These are phyloP conservation scores for Pegea sp. DNA, from an alignment of 23 tunicate genomes.

Conservation along the genomic window DNA sequence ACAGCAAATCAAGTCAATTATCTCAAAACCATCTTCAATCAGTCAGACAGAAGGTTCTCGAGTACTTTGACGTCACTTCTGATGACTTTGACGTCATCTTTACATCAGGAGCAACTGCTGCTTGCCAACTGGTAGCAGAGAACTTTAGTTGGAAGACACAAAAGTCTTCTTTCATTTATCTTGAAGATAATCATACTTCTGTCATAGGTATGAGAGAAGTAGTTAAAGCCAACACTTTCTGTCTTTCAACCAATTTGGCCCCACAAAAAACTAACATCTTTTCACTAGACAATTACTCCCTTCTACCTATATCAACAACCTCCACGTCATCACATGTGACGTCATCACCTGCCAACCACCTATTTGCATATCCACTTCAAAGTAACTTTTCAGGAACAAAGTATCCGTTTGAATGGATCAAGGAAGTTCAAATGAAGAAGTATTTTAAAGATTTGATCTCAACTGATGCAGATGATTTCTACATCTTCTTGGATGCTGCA, in stretches of 20 bases:
- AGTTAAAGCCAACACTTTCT: no score
- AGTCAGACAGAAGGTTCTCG: conserved; percentile 23
- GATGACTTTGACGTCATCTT: conserved; percentile 51
- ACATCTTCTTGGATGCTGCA: conserved; percentile 49
- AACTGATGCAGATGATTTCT: conserved; percentile 5
- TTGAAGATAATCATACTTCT: conserved; percentile 88
- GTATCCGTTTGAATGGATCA: conserved; percentile 58
- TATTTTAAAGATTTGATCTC: not conserved
- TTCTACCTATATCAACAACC: not conserved
- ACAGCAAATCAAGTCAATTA: conserved; percentile 17
- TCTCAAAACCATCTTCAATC: conserved; percentile 18
- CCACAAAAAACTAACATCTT: not conserved
- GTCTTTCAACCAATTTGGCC: no score
- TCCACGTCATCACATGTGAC: not conserved
- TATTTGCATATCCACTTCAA: conserved; percentile 81
- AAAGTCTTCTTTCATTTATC: conserved; percentile 25
- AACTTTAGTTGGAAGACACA: conserved; percentile 22
- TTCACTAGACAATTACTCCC: not conserved
- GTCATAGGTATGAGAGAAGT: conserved; percentile 63
- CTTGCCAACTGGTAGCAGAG: conserved; percentile 27
- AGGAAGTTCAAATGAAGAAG: conserved; percentile 10
- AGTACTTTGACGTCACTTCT: conserved; percentile 22
- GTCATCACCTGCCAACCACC: not conserved
- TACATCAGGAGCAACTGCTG: conserved; percentile 58
- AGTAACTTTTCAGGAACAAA: conserved; percentile 78